Conservation (phyloP, 1,140 invertebrate genomes). For the Mycetomoellerius zeteki region DNA sequence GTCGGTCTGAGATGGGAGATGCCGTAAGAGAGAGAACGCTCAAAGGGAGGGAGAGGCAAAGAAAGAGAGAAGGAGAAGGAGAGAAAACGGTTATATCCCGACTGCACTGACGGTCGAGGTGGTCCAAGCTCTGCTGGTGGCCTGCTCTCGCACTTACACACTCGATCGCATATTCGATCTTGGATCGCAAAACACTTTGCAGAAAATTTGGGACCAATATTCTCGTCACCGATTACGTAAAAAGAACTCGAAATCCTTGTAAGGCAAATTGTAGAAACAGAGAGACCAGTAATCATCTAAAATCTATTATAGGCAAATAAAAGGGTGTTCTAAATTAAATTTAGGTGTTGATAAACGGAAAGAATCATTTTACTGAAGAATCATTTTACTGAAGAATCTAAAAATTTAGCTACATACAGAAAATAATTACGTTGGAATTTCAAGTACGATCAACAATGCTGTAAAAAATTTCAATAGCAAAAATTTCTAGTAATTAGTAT, state of each 20-base stretch:
- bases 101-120: slow-evolving; percentile 82
- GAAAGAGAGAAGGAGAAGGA: slow-evolving; percentile 32
- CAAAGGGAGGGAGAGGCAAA: not conserved
- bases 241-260: slow-evolving; percentile 48
- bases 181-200: slow-evolving; percentile 77
- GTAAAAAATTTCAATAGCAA: too few species aligned
- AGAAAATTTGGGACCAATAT: slow-evolving; percentile 74
- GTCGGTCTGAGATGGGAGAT: slow-evolving; percentile 65
- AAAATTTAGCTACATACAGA: too few species aligned
- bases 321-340: not conserved
- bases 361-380: too few species aligned
- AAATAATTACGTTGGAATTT: too few species aligned
- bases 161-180: slow-evolving; percentile 87
- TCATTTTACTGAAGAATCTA: too few species aligned
- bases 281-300: not conserved
- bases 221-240: slow-evolving; percentile 77
- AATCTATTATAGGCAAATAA: not conserved
- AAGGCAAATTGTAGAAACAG: slow-evolving; percentile 40
- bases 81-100: slow-evolving; percentile 60
- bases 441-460: too few species aligned
- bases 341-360: not conserved
- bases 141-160: slow-evolving; percentile 87
- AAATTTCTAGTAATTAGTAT: too few species aligned
- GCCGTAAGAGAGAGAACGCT: slow-evolving; percentile 40
- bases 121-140: slow-evolving; percentile 86